phyloP scores from a whole-genome alignment of 2,797 vertebrate species.

The Coluber constrictor region DNA sequence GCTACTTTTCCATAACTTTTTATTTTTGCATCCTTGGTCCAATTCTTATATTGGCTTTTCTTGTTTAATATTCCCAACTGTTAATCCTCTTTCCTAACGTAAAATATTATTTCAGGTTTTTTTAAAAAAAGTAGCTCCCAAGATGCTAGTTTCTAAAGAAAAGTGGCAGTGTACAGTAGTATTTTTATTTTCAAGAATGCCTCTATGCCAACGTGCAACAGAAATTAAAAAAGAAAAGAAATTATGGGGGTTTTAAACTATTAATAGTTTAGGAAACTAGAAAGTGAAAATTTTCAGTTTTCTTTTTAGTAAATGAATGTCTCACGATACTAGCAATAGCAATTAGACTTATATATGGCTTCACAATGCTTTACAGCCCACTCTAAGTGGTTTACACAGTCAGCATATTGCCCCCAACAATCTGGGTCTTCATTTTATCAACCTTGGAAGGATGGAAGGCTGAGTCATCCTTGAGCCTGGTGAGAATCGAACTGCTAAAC shows the following conservation, averaged over 20 bases:
- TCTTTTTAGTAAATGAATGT: neutral
- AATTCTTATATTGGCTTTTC: neutral
- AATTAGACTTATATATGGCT: no score
- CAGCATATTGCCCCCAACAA: no score
- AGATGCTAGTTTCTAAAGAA: neutral
- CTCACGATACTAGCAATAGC: neutral
- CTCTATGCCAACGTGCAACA: neutral
- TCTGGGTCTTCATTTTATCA: no score
- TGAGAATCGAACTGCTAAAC: no score
- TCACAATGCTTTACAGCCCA: no score
- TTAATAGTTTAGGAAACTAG: neutral
- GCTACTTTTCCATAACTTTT: neutral
- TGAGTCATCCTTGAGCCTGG: no score
- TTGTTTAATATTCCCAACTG: neutral
- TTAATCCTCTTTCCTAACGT: neutral
- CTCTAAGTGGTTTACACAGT: no score
- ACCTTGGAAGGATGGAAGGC: no score
- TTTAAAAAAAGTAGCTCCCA: neutral
- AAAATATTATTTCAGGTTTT: neutral
- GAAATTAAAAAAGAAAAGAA: neutral
- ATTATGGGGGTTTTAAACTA: no score
- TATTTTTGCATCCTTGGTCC: neutral
- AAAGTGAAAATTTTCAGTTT: neutral
- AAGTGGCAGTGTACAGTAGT: neutral
- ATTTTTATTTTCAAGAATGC: neutral